Percentiles rank a stretch among this genome's conserved stretches.
Conservation (phyloP, 2,797 vertebrate genomes). For the Poliocrania exsul region DNA sequence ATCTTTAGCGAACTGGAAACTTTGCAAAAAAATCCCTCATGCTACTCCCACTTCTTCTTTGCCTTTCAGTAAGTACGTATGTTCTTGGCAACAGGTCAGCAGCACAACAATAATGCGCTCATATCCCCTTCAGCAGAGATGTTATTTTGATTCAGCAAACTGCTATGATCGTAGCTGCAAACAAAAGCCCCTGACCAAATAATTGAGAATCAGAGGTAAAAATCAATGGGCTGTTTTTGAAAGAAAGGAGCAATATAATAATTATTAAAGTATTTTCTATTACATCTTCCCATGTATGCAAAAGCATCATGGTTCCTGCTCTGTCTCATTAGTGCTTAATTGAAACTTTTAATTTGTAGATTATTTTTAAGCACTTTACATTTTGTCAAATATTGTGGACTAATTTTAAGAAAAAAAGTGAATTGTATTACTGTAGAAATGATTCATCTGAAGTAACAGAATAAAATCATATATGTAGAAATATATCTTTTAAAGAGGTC, state of each 20-base stretch:
- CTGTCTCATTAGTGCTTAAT: background rate
- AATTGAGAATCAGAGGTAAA: background rate
- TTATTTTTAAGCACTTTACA: background rate
- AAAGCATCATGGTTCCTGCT: background rate
- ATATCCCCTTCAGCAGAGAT: slow-evolving; percentile 43
- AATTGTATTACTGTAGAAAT: background rate
- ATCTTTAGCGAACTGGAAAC: background rate
- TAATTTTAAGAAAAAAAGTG: background rate
- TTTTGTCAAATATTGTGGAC: background rate
- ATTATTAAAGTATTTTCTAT: background rate
- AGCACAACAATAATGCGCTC: slow-evolving; percentile 27
- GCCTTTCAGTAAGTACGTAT: background rate
- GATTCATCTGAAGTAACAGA: background rate
- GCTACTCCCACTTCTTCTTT: background rate
- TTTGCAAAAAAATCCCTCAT: background rate
- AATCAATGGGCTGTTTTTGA: background rate
- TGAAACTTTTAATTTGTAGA: background rate
- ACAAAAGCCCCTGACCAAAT: background rate
- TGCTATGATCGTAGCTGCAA: slow-evolving; percentile 3
- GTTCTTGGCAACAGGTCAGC: slow-evolving; percentile 39
- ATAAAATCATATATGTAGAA: background rate
- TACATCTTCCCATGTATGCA: background rate
- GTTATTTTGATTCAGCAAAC: slow-evolving; percentile 36
- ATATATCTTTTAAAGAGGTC: background rate
- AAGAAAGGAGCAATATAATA: background rate